Evolutionary conservation across 2,888 invertebrate genomes (phyloP), one percentile per base, ranked within the genome.

Genomic region (Xylota sylvarum): DNA sequence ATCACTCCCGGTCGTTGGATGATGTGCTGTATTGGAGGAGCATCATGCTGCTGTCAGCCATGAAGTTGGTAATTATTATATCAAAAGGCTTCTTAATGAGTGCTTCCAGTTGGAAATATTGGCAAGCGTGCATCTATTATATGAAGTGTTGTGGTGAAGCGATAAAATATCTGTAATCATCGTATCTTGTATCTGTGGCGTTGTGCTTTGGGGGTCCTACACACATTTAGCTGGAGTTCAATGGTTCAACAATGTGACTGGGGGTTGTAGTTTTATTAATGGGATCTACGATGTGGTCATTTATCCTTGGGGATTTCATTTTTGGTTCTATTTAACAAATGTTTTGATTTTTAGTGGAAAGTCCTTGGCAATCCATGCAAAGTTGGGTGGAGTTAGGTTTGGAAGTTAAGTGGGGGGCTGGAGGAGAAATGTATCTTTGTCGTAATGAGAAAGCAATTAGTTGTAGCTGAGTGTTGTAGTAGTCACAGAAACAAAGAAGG

Each of bases 81-180:
- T 65, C 64, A 65, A 65, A 65, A 48, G 30, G 64, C 64, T 30
- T 10, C 37, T 48, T 62, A 62, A 62, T 46, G 62, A 46, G 46
- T 62, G 43, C 62, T 62, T 62, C 62, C 62, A 62, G 62, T 9
- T 62, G 43, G 43, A 62, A 62, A 17, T 17, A 17, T 23, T 19
- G 46, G 5, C 46, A 37, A 12, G 9, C 37, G 12, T n/a, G 40
- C 40, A 37, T 37, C 37, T 14, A 43, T 43, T 14, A 43, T 43
- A 10, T 43, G 14, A 46, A 37, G 58, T 4, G 58, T 37, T 58
- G 17, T n/a, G 37, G 58, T 19, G 10, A 23, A 23, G 37, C 58
- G 37, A 60, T 60, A 60, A 60, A 40, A 5, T 60, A 37, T 23
- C 37, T 23, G 14, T 14, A 32, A 32, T 32, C 56, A 56, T 17